Evolutionary conservation across 2,113 vertebrate genomes (phyloP).

Genomic region (Ammodramus savannarum): DNA sequence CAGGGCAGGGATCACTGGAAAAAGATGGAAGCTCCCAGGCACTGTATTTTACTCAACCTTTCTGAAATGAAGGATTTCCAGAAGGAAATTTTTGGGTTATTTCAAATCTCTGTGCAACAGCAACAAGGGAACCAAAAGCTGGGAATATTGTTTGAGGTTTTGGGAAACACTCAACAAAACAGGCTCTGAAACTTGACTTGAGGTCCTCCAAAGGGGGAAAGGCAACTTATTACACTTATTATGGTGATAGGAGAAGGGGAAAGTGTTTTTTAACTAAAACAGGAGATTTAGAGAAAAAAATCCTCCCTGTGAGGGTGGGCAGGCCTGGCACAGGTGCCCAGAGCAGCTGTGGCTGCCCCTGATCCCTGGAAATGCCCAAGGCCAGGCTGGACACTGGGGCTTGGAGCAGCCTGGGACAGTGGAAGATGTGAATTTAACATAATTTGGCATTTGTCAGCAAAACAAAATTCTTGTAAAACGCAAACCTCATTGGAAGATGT

Average conservation of each 20-base stretch:
- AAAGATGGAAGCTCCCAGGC: fast-evolving
- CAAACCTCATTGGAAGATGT: neutral
- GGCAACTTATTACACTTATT: too few relatives aligned
- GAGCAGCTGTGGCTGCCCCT: neutral
- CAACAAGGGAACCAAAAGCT: neutral
- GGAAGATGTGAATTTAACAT: neutral
- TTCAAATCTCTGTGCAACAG: neutral
- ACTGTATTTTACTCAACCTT: neutral
- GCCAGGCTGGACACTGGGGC: fast-evolving
- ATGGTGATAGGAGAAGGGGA: neutral
- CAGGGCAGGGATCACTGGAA: neutral
- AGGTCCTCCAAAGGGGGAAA: neutral
- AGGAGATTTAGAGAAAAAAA: neutral
- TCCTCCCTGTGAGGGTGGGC: fast-evolving
- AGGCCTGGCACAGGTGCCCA: neutral
- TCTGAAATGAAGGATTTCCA: neutral
- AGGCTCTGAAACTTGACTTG: neutral
- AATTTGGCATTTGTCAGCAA: neutral
- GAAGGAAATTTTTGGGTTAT: neutral
- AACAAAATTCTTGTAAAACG: neutral
- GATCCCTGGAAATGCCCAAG: neutral
- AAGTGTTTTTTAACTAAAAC: neutral
- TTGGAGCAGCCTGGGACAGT: neutral
- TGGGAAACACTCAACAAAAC: neutral
- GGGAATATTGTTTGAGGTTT: neutral